Evolutionary conservation across 2,888 invertebrate species (phyloP).

Genomic region (Conchocele bisecta): DNA sequence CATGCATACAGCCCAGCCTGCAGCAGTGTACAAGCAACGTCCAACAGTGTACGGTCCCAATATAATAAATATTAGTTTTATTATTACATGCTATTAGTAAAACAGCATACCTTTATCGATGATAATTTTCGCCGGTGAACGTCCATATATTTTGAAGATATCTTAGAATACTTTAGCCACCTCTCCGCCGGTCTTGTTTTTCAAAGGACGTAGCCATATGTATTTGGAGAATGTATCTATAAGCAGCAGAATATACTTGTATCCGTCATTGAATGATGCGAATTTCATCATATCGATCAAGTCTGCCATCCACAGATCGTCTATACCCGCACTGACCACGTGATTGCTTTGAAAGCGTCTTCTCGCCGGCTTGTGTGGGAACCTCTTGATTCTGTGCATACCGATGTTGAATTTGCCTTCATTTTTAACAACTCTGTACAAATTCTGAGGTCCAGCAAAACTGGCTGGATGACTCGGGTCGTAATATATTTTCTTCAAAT

Average conservation of each 20-base stretch:
- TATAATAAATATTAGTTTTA: too few relatives aligned
- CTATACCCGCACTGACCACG: constrained; percentile 35
- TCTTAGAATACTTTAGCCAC: constrained; percentile 11
- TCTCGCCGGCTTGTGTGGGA: constrained; percentile 17
- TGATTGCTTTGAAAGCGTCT: constrained; percentile 37
- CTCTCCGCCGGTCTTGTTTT: constrained; percentile 19
- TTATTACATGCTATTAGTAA: too few relatives aligned
- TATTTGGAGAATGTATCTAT: constrained; percentile 40
- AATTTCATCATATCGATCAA: constrained; percentile 39
- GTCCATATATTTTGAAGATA: constrained; percentile 16
- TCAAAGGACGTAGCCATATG: constrained; percentile 22
- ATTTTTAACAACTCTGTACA: constrained; percentile 15
- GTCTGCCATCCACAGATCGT: constrained; percentile 39
- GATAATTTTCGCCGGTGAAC: too few relatives aligned
- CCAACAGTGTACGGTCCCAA: too few relatives aligned
- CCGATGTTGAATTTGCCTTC: constrained; percentile 12
- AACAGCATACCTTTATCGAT: too few relatives aligned
- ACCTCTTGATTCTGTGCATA: constrained; percentile 19
- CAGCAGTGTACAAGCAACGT: too few relatives aligned
- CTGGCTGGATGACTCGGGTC: constrained; percentile 9
- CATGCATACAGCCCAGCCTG: too few relatives aligned
- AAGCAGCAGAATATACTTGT: constrained; percentile 9
- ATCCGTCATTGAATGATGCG: constrained; percentile 5
- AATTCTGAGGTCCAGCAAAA: constrained; percentile 27
- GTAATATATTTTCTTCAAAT: constrained; percentile 30